Evolutionary conservation across 2,888 invertebrate species (phyloP), one percentile per base, ranked within the genome.

Genomic region (Drosophila pseudotalamancana): DNA sequence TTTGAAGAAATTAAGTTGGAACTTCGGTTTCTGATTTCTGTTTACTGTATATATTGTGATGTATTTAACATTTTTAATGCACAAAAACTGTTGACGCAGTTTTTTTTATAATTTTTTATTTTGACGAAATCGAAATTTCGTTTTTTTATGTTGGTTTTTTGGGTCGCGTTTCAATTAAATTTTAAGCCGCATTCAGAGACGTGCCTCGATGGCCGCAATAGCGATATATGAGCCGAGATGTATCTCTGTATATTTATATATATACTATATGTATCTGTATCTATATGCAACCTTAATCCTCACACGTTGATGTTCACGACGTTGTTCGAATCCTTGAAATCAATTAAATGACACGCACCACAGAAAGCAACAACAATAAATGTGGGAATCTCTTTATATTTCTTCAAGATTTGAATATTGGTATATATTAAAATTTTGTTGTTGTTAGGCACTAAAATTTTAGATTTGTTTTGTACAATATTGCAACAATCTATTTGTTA

Each of bases 301-400:
- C 80, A 59, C 49, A 62, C 53, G 60, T 53, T 42, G 48, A 59
- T 48, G 63, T n/a, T 45, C 31, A 75, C 63, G 69, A 71, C 63
- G 63, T 59, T 63, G 56, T 64, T 67, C 61, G 67, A 83, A 83
- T 87, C 83, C 83, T 87, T 72, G 55, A 78, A 83, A 87, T 83
- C 86, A 83, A 82, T 83, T 87, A 71, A 82, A 82, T 72, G 83
- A 82, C 83, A 83, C 83, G 83, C 85, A 70, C 79, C 65, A 62
- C 31, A 46, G 19, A 32, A 11, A 14, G 18, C 43, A 18, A 32
- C 46, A n/a, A 21, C 35, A 55, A 35, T 8, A 27, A 43, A 12
- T 14, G 35, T 5, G 25, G 16, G n/a, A 62, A 48, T 18, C 42
- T 39, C 29, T 70, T 34, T 64, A 27, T 49, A 55, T 68, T 53